These are phyloP conservation scores for Cherax quadricarinatus DNA, from an alignment of 1,140 invertebrate species.

Conservation along the genomic window DNA sequence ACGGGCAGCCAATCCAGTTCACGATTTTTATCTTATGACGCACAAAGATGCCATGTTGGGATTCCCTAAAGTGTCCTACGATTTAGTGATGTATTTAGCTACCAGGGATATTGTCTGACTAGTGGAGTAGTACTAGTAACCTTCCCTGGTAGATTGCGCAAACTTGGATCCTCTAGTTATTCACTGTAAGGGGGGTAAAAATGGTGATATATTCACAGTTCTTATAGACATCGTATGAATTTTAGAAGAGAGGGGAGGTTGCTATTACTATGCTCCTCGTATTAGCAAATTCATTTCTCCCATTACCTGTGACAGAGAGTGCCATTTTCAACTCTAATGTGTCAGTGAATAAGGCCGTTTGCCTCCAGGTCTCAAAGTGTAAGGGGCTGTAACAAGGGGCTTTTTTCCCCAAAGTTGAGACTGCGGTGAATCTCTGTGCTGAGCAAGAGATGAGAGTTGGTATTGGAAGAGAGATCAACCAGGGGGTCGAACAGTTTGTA, in stretches of 20 bases:
- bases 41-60: conserved; percentile 44
- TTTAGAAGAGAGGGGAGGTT: not conserved
- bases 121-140: not conserved
- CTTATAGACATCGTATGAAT: not conserved
- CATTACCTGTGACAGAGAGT: not conserved
- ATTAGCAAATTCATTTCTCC: not conserved
- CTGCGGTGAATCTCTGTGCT: not conserved
- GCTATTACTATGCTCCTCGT: not conserved
- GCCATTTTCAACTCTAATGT: not conserved
- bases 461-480: too few relatives aligned
- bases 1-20: conserved; percentile 5
- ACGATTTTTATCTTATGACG: conserved; percentile 7
- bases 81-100: not conserved
- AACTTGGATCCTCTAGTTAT: not conserved
- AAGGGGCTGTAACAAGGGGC: not conserved
- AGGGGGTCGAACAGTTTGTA: conserved; percentile 15
- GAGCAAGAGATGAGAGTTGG: too few relatives aligned
- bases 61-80: conserved; percentile 2
- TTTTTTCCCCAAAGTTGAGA: not conserved
- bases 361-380: not conserved
- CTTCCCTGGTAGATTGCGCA: not conserved
- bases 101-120: not conserved
- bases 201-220: not conserved
- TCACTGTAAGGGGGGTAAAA: not conserved
- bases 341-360: not conserved